Evolutionary conservation across 1,140 invertebrate species (phyloP).

Genomic region (Megalonaias nervosa): DNA sequence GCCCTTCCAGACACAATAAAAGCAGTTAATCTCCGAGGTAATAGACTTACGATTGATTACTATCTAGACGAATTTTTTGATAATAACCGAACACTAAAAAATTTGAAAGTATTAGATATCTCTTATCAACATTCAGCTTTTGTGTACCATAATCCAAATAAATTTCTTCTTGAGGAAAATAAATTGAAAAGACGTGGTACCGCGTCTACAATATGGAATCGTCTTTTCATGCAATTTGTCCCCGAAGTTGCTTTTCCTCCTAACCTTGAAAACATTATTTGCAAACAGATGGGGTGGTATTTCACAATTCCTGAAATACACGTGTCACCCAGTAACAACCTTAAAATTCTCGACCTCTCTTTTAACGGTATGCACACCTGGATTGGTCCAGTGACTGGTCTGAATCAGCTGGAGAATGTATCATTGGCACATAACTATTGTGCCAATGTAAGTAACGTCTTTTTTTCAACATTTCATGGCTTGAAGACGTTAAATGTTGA

Average conservation of each 20-base stretch:
- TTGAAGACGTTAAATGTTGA: neutral
- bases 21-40: too few relatives aligned
- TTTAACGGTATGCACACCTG: slow-evolving; percentile 2
- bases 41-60: too few relatives aligned
- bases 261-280: neutral
- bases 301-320: slow-evolving; percentile 1
- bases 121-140: too few relatives aligned
- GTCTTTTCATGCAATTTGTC: too few relatives aligned
- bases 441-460: neutral
- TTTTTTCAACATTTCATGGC: neutral
- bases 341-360: neutral
- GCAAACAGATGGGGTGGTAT: neutral
- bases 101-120: too few relatives aligned
- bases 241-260: neutral
- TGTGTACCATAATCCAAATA: too few relatives aligned
- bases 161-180: too few relatives aligned
- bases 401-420: neutral
- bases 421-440: slow-evolving; percentile 10
- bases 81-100: too few relatives aligned
- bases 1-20: too few relatives aligned
- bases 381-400: slow-evolving; percentile 2
- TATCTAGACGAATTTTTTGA: too few relatives aligned
- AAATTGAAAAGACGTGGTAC: too few relatives aligned
- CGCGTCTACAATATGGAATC: too few relatives aligned
- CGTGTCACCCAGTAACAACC: slow-evolving; percentile 2